Base-by-base conservation (phyloP, 1,140 invertebrate species). In the Temnothorax longispinosus region DNA sequence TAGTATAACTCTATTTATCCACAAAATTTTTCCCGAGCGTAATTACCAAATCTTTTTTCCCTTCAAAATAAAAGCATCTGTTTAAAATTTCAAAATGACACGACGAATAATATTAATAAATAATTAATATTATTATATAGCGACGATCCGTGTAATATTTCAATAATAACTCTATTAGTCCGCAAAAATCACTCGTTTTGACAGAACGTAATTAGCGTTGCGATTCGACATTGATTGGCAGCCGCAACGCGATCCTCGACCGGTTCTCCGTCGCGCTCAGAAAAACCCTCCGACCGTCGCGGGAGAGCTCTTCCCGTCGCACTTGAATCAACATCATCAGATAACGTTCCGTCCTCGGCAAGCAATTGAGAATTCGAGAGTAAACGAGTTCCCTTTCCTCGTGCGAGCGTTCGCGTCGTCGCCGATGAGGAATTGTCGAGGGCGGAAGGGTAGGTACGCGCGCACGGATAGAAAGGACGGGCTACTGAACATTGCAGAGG, bases 401-500 rank as follows among this genome's bases (percentile, higher is more conserved):
- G 27, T 27, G 38, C 32, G 47, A 50, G 11, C 35, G 35, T 47
- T 27, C 52, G 21, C 62, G 47, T 74, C 69, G 2, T n/a, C 54
- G 47, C 58, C 69, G 2, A 13, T 41, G 80, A 84, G 47, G 32
- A 84, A 56, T 62, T 41, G 27, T 67, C 38, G 38, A 67, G 64
- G 2, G 41, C 41, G 69, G 38, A 74, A 35, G 41, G 15, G 35
- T 13, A 7, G 0, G 27, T 21, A 21, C 27, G 27, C 3, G 21
- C 32, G 18, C n/a, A 72, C 10, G 18, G 10, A 13, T 8, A 56
- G 54, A 84, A 84, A 50, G 69, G 65, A 27, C 52, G 41, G 41
- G 32, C 80, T 84, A 84, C 80, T 75, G 54, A 84, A 84, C 80
- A 84, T 84, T 84, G 80, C 80, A 75, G 44, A 74, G 41, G 80